These are phyloP conservation scores for Polylopha cassiicola DNA, from an alignment of 2,888 invertebrate genomes.

Conservation along the genomic window DNA sequence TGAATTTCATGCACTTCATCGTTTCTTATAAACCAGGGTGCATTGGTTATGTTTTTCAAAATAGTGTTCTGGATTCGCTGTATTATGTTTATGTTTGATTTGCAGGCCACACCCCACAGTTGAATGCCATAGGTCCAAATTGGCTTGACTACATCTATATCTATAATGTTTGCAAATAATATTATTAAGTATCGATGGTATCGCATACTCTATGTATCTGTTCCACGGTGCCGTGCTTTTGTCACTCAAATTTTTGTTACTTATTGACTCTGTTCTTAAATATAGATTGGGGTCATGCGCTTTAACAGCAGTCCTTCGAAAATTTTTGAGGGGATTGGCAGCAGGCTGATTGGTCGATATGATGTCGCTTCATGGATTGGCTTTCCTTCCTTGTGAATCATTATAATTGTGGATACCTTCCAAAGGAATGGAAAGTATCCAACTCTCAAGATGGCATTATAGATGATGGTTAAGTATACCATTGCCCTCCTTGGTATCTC, in stretches of 20 bases:
- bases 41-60: constrained; percentile 5
- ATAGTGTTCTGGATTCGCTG: constrained; percentile 25
- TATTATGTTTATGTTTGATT: constrained; percentile 24
- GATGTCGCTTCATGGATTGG: constrained; percentile 16
- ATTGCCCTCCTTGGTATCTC: constrained; percentile 22
- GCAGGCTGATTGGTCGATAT: constrained; percentile 5
- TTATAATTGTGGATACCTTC: constrained; percentile 27
- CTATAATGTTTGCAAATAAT: too few species aligned
- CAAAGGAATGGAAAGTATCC: constrained; percentile 21
- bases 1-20: too few species aligned
- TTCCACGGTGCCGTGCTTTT: too few species aligned
- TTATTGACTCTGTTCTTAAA: too few species aligned
- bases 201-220: too few species aligned
- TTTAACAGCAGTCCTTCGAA: background rate
- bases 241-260: too few species aligned
- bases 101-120: too few species aligned
- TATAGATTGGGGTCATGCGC: background rate
- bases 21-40: too few species aligned
- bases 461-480: constrained; percentile 14
- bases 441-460: constrained; percentile 18
- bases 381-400: constrained; percentile 29
- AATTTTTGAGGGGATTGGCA: background rate
- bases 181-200: too few species aligned
- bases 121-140: too few species aligned
- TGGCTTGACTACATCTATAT: too few species aligned